Percentiles rank a stretch among this genome's conserved stretches.
phyloP scores from a whole-genome alignment of 2,113 vertebrate genomes.

The Odocoileus virginianus region DNA sequence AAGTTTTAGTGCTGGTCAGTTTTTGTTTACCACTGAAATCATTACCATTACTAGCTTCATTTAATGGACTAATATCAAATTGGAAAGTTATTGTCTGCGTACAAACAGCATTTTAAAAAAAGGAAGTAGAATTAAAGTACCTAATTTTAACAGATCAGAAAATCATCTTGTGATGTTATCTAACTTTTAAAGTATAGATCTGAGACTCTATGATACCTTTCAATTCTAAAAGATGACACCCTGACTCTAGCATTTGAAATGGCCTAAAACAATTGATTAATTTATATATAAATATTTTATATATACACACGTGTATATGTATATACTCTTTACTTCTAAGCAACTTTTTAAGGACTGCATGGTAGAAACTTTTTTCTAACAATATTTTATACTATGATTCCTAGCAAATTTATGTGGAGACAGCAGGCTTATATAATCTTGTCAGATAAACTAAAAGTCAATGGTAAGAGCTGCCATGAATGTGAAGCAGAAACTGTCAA shows the following conservation, averaged over 20 bases:
- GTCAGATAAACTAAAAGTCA: background rate
- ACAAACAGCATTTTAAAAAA: background rate
- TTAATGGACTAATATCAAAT: background rate
- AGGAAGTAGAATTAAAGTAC: background rate
- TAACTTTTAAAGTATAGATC: background rate
- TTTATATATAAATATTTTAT: background rate
- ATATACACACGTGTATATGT: background rate
- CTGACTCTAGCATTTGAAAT: background rate
- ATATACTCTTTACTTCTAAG: background rate
- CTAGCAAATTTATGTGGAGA: background rate
- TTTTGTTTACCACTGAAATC: background rate
- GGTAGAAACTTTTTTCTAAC: background rate
- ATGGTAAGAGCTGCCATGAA: background rate
- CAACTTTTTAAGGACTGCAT: background rate
- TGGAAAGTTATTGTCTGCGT: background rate
- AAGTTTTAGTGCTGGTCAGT: background rate
- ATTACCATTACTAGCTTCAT: background rate
- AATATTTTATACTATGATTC: background rate
- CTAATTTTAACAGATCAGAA: background rate
- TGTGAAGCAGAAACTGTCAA: background rate
- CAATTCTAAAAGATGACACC: background rate
- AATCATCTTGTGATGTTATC: background rate
- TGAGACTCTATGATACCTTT: background rate
- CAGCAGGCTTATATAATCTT: background rate
- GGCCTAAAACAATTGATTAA: background rate